phyloP scores from a whole-genome alignment of 2,888 invertebrate genomes.

The Mermis nigrescens region DNA sequence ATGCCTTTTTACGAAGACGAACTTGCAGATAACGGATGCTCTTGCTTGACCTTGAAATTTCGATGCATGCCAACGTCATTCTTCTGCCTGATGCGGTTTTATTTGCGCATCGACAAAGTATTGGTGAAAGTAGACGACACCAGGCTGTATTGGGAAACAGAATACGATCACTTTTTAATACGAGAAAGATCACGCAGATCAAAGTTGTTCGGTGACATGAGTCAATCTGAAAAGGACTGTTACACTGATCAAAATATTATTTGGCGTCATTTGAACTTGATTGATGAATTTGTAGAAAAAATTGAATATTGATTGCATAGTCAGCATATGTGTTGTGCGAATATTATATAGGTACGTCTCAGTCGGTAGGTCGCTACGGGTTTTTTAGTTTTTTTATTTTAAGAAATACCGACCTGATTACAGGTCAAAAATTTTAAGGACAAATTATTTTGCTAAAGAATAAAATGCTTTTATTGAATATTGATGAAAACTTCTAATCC shows the following conservation, averaged over 20 bases:
- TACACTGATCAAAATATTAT: background rate
- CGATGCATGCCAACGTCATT: conserved; percentile 87
- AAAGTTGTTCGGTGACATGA: background rate
- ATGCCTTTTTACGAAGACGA: conserved; percentile 90
- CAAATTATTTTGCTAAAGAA: no score
- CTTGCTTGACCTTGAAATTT: conserved; percentile 71
- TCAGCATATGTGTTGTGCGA: no score
- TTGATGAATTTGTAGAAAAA: background rate
- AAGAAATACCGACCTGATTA: no score
- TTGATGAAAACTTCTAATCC: no score
- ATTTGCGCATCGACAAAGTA: conserved; percentile 80
- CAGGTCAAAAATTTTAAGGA: no score
- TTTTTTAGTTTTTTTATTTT: no score
- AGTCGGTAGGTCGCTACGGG: no score
- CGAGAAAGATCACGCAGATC: background rate
- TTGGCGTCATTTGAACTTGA: background rate
- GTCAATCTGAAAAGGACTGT: background rate
- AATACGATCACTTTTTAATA: background rate
- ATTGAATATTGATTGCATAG: no score
- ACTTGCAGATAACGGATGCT: conserved; percentile 86
- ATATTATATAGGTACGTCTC: no score
- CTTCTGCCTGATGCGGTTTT: conserved; percentile 70
- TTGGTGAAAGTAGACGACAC: conserved; percentile 70
- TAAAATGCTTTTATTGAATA: no score
- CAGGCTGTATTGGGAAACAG: conserved; percentile 35